Percentiles rank a stretch among this genome's conserved stretches.
These are phyloP conservation scores for Dicrostonyx torquatus DNA, from an alignment of 2,797 vertebrate genomes.

Conservation along the genomic window DNA sequence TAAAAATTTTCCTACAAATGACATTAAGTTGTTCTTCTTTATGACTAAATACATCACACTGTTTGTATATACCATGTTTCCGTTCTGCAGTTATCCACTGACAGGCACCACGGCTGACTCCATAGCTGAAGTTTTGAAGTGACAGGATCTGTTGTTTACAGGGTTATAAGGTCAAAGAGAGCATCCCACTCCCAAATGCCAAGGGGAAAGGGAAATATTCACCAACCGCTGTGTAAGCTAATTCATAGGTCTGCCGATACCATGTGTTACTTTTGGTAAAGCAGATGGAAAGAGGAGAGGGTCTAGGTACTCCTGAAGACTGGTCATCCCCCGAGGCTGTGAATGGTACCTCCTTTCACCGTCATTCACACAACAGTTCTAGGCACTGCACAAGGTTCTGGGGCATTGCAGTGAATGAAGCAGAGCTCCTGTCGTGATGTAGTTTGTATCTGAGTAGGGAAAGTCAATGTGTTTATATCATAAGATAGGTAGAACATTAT, in stretches of 20 bases:
- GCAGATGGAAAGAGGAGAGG: neutral
- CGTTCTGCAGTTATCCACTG: neutral
- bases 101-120: neutral
- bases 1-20: neutral
- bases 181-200: neutral
- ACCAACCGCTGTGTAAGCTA: neutral
- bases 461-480: neutral
- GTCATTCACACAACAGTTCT: neutral
- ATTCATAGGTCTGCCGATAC: neutral
- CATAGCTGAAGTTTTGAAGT: neutral
- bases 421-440: neutral
- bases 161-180: neutral
- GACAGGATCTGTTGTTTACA: neutral
- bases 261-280: neutral
- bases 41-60: neutral
- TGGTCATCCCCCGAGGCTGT: neutral
- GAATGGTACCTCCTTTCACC: neutral
- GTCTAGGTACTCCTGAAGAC: neutral
- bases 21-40: neutral
- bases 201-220: neutral
- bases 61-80: neutral
- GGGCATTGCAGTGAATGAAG: neutral
- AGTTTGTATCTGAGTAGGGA: neutral
- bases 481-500: neutral
- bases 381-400: neutral